Evolutionary conservation across 2,113 vertebrate genomes (phyloP).

Genomic region (Burhinus bistriatus): DNA sequence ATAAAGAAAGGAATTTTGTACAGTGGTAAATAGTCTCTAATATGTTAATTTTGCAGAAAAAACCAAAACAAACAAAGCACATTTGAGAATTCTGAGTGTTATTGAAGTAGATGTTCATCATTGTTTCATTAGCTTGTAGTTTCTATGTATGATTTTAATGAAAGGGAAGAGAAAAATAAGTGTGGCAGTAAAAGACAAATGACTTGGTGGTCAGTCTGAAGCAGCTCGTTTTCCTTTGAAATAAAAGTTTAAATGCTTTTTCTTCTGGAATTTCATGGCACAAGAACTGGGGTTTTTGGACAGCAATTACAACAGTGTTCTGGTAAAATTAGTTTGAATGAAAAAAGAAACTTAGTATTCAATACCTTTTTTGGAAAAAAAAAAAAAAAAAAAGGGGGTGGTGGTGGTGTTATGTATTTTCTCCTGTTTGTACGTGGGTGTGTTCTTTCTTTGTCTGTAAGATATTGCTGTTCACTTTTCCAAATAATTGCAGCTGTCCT

Average conservation of each 20-base stretch:
- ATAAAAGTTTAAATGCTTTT: neutral
- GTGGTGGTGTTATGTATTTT: neutral
- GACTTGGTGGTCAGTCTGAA: neutral
- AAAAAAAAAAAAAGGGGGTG: too few relatives aligned
- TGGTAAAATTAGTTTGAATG: neutral
- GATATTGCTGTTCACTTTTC: neutral
- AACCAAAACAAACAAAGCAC: slow-evolving; percentile 65
- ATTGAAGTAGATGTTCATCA: slow-evolving; percentile 61
- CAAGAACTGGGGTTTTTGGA: neutral
- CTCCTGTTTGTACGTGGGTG: accelerated
- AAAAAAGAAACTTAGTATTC: neutral
- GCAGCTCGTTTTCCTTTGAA: neutral
- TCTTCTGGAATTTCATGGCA: neutral
- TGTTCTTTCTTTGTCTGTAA: neutral
- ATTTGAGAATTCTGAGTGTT: slow-evolving; percentile 56
- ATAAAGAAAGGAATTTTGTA: slow-evolving; percentile 87
- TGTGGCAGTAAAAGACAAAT: neutral
- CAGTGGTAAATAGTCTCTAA: slow-evolving; percentile 87
- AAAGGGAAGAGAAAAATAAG: slow-evolving; percentile 40
- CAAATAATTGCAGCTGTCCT: neutral
- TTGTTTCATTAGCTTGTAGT: slow-evolving; percentile 65
- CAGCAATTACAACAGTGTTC: neutral
- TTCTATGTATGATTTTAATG: slow-evolving; percentile 38
- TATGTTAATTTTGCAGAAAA: slow-evolving; percentile 83
- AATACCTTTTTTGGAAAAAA: neutral